Evolutionary conservation across 2,888 invertebrate species (phyloP).

Genomic region (Leptinotarsa tumamoca): DNA sequence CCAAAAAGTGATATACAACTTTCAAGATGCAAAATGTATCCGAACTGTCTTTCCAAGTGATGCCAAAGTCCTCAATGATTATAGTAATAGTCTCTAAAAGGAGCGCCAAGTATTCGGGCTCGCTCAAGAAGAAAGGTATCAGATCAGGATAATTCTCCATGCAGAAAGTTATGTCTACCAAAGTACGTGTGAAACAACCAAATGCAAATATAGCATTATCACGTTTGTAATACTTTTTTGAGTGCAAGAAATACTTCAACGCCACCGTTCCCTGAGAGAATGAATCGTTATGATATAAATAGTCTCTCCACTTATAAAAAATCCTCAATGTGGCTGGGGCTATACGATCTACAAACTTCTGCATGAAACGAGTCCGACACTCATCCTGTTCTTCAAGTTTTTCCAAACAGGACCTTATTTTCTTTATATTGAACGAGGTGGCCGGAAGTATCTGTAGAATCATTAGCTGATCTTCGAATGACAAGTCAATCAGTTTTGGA

Average conservation of each 20-base stretch:
- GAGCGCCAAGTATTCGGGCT: slow-evolving; percentile 69
- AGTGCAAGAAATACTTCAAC: slow-evolving; percentile 71
- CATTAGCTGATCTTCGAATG: slow-evolving; percentile 72
- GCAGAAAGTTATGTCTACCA: slow-evolving; percentile 69
- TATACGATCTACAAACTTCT: slow-evolving; percentile 73
- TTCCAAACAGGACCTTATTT: slow-evolving; percentile 36
- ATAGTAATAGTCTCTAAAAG: slow-evolving; percentile 75
- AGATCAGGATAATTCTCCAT: slow-evolving; percentile 52
- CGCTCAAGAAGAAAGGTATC: slow-evolving; percentile 49
- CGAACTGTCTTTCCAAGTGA: slow-evolving; percentile 83
- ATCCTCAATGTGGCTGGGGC: slow-evolving; percentile 73
- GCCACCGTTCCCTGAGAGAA: slow-evolving; percentile 69
- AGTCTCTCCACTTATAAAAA: slow-evolving; percentile 59
- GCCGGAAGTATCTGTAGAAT: slow-evolving; percentile 75
- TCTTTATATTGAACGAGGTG: slow-evolving; percentile 54
- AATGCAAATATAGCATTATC: slow-evolving; percentile 75
- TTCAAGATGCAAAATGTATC: slow-evolving; percentile 78
- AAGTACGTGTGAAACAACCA: slow-evolving; percentile 73
- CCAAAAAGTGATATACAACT: slow-evolving; percentile 69
- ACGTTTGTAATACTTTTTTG: slow-evolving; percentile 71
- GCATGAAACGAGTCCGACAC: slow-evolving; percentile 71
- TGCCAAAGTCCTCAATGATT: slow-evolving; percentile 76
- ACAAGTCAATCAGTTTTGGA: slow-evolving; percentile 35
- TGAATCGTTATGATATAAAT: slow-evolving; percentile 63
- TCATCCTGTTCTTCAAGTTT: slow-evolving; percentile 63